phyloP scores from a whole-genome alignment of 1,140 invertebrate genomes.

The Chironomus tepperi region DNA sequence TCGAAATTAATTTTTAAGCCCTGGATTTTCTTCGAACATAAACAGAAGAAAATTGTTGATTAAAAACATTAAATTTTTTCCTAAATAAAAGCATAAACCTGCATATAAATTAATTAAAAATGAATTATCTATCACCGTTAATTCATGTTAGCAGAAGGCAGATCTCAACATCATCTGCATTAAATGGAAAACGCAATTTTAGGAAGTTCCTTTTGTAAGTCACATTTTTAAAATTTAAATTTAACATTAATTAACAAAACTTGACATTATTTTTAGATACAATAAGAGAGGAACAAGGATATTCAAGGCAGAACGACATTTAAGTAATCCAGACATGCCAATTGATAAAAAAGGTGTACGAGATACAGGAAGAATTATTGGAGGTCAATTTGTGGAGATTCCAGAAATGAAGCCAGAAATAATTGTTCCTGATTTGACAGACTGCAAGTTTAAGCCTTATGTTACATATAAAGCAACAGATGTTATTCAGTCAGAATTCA shows the following conservation, averaged over 20 bases:
- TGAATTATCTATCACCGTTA: constrained; percentile 10
- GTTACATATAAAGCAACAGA: constrained; percentile 76
- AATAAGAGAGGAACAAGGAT: constrained; percentile 61
- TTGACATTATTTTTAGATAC: constrained; percentile 29
- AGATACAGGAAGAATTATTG: constrained; percentile 44
- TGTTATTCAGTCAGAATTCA: constrained; percentile 69
- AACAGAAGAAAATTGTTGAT: background rate
- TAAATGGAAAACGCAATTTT: constrained; percentile 67
- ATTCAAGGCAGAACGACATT: constrained; percentile 48
- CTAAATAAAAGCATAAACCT: background rate
- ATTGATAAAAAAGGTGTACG: constrained; percentile 58
- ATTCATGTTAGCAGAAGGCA: constrained; percentile 38
- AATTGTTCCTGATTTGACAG: constrained; percentile 80
- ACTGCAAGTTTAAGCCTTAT: constrained; percentile 80
- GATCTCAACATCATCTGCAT: constrained; percentile 49
- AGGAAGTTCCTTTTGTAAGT: constrained; percentile 56
- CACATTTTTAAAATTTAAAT: background rate
- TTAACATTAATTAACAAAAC: background rate
- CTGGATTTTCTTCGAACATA: background rate
- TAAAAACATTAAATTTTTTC: background rate
- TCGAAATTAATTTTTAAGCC: background rate
- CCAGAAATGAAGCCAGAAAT: constrained; percentile 90
- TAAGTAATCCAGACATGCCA: constrained; percentile 49
- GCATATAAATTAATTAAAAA: background rate
- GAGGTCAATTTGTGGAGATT: constrained; percentile 52